Conservation (phyloP, 2,113 vertebrate species). For the Mustela lutreola region DNA sequence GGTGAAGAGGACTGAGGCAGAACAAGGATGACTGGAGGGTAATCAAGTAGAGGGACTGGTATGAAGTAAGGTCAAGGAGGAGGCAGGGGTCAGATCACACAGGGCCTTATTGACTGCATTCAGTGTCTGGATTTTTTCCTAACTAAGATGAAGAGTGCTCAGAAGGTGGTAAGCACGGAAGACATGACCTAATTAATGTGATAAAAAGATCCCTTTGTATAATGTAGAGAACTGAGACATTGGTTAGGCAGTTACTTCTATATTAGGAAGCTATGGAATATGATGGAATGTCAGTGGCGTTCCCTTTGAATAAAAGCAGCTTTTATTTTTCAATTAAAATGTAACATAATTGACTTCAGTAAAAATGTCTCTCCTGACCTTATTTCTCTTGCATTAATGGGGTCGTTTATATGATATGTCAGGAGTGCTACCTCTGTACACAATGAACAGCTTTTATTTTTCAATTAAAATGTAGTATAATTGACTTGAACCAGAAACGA, state of each 20-base stretch:
- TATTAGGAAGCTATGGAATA: background rate
- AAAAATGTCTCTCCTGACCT: slow-evolving; percentile 67
- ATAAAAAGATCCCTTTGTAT: background rate
- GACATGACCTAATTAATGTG: background rate
- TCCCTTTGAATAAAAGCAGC: slow-evolving; percentile 59
- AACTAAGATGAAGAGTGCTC: background rate
- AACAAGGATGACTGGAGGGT: background rate
- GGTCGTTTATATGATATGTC: slow-evolving; percentile 70
- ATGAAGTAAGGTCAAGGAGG: background rate
- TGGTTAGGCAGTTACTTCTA: background rate
- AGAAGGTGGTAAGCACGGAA: background rate
- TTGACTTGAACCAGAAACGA: slow-evolving; percentile 67
- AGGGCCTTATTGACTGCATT: background rate
- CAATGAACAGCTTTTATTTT: slow-evolving; percentile 72
- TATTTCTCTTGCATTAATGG: slow-evolving; percentile 74
- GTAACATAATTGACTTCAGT: slow-evolving; percentile 61
- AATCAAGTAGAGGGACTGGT: background rate
- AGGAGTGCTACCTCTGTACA: slow-evolving; percentile 56
- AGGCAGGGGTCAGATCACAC: background rate
- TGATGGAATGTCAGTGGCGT: background rate
- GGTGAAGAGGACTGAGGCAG: background rate
- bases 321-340: slow-evolving; percentile 76
- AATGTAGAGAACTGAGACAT: background rate
- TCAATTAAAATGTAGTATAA: slow-evolving; percentile 72
- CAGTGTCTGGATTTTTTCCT: background rate